Percentiles rank a stretch among this genome's conserved stretches.
These are phyloP conservation scores for Corythornis leucogaster DNA, from an alignment of 2,797 vertebrate species.

Conservation along the genomic window DNA sequence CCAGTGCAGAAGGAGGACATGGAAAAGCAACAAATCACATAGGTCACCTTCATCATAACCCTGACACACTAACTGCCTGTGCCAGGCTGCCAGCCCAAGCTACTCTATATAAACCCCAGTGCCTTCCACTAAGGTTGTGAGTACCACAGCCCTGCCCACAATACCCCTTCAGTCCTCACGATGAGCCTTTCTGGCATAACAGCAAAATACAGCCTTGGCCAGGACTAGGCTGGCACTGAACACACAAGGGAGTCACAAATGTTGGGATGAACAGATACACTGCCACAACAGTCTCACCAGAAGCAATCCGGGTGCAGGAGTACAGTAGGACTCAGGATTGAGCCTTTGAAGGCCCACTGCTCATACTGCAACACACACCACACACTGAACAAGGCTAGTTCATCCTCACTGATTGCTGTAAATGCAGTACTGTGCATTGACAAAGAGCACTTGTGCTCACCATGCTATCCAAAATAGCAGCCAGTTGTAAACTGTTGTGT, in stretches of 20 bases:
- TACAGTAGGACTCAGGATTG: rapidly evolving
- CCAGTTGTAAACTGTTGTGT: background rate
- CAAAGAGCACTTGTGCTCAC: background rate
- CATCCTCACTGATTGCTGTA: background rate
- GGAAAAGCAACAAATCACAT: background rate
- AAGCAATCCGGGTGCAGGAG: rapidly evolving
- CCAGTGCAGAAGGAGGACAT: background rate
- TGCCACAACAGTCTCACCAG: background rate
- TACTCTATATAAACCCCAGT: background rate
- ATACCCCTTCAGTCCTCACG: background rate
- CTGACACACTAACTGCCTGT: background rate
- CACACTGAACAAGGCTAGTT: background rate
- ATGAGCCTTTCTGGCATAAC: background rate
- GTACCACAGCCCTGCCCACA: background rate
- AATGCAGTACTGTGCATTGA: background rate
- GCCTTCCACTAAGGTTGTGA: background rate
- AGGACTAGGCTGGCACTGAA: background rate
- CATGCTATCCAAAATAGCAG: background rate
- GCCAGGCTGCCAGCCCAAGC: background rate
- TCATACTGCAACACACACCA: rapidly evolving
- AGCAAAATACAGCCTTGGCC: background rate
- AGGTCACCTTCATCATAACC: background rate
- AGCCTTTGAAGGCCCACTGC: background rate
- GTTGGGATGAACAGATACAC: background rate
- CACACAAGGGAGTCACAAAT: background rate